These are phyloP conservation scores for Corvus hawaiiensis DNA, from an alignment of 2,113 vertebrate species.

Conservation along the genomic window DNA sequence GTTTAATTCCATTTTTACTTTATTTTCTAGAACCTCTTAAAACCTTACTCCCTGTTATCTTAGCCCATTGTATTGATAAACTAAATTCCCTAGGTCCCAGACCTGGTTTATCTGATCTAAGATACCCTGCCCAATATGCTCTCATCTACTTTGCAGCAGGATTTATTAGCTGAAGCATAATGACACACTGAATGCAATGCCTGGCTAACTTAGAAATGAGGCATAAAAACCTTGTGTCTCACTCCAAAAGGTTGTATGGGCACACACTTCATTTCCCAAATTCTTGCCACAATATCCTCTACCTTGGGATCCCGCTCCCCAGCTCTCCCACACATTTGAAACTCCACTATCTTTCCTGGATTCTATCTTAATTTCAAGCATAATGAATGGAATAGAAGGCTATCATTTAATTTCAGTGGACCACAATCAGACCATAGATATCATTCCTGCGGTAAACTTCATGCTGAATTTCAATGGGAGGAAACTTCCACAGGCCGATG, in stretches of 20 bases:
- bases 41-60: neutral
- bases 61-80: neutral
- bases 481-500: neutral
- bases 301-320: rapidly evolving
- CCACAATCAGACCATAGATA: neutral
- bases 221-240: neutral
- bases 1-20: neutral
- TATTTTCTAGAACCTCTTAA: neutral
- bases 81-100: neutral
- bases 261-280: neutral
- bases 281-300: neutral
- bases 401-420: neutral
- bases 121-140: neutral
- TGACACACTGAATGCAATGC: neutral
- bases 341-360: neutral
- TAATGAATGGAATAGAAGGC: neutral
- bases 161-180: neutral
- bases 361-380: neutral
- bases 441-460: neutral
- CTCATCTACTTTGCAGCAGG: neutral
- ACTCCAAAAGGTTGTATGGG: neutral
- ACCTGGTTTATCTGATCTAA: conserved; percentile 4
- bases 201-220: neutral
- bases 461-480: neutral
- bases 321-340: neutral